phyloP scores from a whole-genome alignment of 92 coral and sea anemone species.

The Ricordea florida region DNA sequence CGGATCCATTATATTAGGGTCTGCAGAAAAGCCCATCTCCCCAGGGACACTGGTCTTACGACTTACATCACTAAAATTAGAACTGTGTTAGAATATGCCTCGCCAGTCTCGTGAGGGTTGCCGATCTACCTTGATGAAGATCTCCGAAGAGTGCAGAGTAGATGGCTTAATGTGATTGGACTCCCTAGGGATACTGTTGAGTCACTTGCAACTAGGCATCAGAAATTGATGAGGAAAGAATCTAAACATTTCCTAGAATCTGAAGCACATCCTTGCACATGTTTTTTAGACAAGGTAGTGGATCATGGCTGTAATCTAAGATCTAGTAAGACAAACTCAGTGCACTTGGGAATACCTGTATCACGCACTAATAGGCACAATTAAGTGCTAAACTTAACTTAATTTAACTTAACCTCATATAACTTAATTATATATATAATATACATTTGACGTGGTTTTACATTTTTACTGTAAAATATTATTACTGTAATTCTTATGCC shows the following conservation, averaged over 20 bases:
- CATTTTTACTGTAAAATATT: no score
- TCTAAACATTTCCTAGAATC: background rate
- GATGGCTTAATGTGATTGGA: no score
- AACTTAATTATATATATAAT: no score
- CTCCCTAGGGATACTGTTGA: background rate
- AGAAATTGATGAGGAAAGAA: background rate
- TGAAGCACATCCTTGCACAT: constrained; percentile 2
- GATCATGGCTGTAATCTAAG: background rate
- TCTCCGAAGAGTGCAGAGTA: constrained; percentile 7
- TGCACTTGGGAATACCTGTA: no score
- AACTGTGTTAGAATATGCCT: constrained; percentile 41
- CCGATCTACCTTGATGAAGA: constrained; percentile 3
- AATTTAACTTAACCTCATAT: no score
- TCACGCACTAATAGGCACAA: no score
- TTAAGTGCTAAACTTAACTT: no score
- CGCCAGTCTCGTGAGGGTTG: constrained; percentile 51
- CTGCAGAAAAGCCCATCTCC: constrained; percentile 40
- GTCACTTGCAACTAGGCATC: no score
- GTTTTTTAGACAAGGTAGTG: background rate
- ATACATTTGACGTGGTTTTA: no score
- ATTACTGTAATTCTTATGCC: no score
- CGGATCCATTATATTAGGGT: constrained; percentile 40
- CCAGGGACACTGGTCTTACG: constrained; percentile 44
- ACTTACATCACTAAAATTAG: constrained; percentile 37
- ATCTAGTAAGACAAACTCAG: no score